Conservation (phyloP, 2,888 invertebrate genomes). For the Gymnocheta viridis region DNA sequence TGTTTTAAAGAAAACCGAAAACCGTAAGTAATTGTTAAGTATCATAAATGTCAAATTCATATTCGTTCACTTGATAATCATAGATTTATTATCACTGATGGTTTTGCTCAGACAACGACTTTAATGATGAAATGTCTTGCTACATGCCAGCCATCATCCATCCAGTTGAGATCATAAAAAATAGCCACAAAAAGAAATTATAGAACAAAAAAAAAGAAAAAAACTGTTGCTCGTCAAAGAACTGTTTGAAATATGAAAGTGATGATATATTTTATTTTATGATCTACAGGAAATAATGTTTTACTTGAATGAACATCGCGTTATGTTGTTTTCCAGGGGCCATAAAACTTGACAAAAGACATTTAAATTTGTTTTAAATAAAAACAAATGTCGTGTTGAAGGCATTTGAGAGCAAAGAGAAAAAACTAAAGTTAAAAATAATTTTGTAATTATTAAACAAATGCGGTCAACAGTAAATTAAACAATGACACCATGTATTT, state of each 20-base stretch:
- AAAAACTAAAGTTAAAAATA: too few species aligned
- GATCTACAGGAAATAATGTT: too few species aligned
- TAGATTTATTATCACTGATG: constrained; percentile 58
- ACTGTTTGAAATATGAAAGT: background rate
- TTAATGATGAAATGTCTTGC: background rate
- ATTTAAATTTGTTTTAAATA: too few species aligned
- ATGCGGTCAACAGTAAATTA: too few species aligned
- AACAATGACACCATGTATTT: too few species aligned
- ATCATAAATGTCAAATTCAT: constrained; percentile 62
- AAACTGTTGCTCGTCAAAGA: background rate
- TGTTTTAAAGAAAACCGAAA: background rate
- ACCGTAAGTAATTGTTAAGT: constrained; percentile 42
- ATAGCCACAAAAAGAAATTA: background rate
- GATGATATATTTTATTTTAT: background rate
- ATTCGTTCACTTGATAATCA: constrained; percentile 56
- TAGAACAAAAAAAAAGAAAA: background rate
- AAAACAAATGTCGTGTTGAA: too few species aligned
- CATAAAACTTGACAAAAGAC: too few species aligned
- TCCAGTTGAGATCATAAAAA: constrained; percentile 9
- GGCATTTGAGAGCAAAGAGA: too few species aligned
- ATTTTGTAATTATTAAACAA: too few species aligned
- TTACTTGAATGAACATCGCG: too few species aligned
- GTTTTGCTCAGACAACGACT: background rate
- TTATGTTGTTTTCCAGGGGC: too few species aligned
- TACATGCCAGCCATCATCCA: background rate